A percentile compares a stretch with the other conserved stretches of the same genome.
Evolutionary conservation across 2,797 vertebrate genomes (phyloP).

Genomic region (Rousettus madagascariensis): DNA sequence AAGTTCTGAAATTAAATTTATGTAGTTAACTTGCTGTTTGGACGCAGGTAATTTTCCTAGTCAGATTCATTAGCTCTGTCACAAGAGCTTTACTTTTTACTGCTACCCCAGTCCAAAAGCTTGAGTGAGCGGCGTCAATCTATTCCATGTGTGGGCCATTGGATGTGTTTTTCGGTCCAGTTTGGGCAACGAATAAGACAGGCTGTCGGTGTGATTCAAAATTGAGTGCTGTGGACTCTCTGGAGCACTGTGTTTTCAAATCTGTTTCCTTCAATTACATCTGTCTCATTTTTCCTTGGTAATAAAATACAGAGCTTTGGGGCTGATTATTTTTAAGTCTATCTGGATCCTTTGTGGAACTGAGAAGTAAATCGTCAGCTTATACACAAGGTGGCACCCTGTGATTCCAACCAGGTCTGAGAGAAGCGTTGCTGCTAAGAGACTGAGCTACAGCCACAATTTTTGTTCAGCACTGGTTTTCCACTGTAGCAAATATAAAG

Average conservation of each 20-base stretch:
- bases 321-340: slow-evolving; percentile 41
- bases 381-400: slow-evolving; percentile 82
- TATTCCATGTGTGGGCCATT: slow-evolving; percentile 40
- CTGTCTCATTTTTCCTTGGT: slow-evolving; percentile 27
- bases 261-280: slow-evolving; percentile 56
- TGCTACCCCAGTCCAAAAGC: not conserved
- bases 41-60: not conserved
- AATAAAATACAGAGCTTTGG: slow-evolving; percentile 55
- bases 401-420: slow-evolving; percentile 76
- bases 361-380: slow-evolving; percentile 74
- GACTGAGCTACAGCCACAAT: not conserved
- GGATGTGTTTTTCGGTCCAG: slow-evolving; percentile 33
- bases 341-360: slow-evolving; percentile 59
- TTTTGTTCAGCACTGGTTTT: slow-evolving; percentile 55
- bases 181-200: slow-evolving; percentile 9
- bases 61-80: slow-evolving; percentile 36
- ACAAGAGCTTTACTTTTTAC: slow-evolving; percentile 40
- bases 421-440: slow-evolving; percentile 29
- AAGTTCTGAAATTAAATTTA: slow-evolving; percentile 49
- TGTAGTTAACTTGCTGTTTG: not conserved
- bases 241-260: slow-evolving; percentile 20
- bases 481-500: slow-evolving; percentile 4
- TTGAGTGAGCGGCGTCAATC: not conserved
- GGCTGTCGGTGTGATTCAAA: slow-evolving; percentile 30
- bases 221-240: slow-evolving; percentile 12